Evolutionary conservation across 2,797 vertebrate species (phyloP), one percentile per base, ranked within the genome.

Genomic region (Rhynchotus rufescens): DNA sequence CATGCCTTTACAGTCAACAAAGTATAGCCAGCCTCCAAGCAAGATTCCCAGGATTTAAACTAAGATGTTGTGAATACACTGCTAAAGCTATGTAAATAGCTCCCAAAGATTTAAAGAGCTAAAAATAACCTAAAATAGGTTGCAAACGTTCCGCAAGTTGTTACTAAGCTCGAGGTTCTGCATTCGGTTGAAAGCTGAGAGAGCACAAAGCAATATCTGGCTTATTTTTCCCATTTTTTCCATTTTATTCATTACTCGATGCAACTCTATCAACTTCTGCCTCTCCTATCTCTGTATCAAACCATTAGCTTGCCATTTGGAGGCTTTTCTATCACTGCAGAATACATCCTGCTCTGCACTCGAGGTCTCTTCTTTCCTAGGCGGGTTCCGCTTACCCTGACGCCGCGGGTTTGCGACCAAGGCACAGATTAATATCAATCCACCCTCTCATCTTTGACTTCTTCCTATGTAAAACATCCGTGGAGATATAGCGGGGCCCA

Each of bases 161-260:
- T 15, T 80, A 44, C 25, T 61, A 68, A 88, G 17, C 28, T 83
- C 23, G 28, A 7, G 3, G 28, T 80, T 75, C 9, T 57, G 51
- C 64, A 1, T 2, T 17, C 25, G 30, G 51, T 64, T 51, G 61
- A 87, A 74, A 84, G 7, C 4, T 32, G 10, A 88, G 45, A 22
- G 28, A 42, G 38, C 34, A 25, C 21, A 21, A 60, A 38, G 22
- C n/a, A 4, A 0, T 16, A 67, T 6, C 3, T 6, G 4, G 23
- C 10, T 77, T 38, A 6, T 69, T 79, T 84, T 32, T 40, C 42
- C 22, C 7, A 0, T n/a, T 60, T 62, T 62, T 59, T 51, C 30
- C 25, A 20, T 87, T 74, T 69, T 34, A 51, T 12, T 80, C 57
- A 54, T 38, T 51, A 65, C 14, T 92, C 79, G 3, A 44, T 21